These are phyloP conservation scores for Polyommatus iphigenia DNA, from an alignment of 2,888 invertebrate genomes.

Conservation along the genomic window DNA sequence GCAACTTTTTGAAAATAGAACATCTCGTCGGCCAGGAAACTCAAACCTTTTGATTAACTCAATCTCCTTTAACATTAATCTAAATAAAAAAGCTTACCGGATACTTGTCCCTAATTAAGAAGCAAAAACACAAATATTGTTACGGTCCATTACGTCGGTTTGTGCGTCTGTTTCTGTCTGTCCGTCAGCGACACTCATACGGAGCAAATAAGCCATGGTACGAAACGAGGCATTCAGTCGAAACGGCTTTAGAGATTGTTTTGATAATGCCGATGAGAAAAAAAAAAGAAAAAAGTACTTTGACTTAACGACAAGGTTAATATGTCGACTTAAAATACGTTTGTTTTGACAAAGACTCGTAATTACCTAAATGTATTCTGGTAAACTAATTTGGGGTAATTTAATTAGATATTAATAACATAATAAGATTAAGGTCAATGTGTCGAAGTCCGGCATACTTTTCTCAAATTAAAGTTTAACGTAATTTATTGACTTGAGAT, in stretches of 20 bases:
- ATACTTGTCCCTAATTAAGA: constrained; percentile 75
- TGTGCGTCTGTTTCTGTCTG: constrained; percentile 51
- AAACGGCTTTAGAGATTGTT: constrained; percentile 47
- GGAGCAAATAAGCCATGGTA: constrained; percentile 59
- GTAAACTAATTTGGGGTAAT: neutral
- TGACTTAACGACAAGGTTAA: constrained; percentile 29
- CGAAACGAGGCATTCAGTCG: constrained; percentile 65
- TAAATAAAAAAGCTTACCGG: constrained; percentile 43
- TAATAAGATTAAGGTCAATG: too few relatives aligned
- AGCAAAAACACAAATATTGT: constrained; percentile 62
- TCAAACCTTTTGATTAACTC: constrained; percentile 13
- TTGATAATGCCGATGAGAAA: constrained; percentile 40
- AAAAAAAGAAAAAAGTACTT: constrained; percentile 31
- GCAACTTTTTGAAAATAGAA: constrained; percentile 13
- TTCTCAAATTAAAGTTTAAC: too few relatives aligned
- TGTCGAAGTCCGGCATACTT: too few relatives aligned
- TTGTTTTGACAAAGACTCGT: neutral
- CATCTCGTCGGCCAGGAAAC: neutral
- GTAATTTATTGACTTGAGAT: too few relatives aligned
- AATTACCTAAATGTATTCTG: neutral
- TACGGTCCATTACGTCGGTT: constrained; percentile 62
- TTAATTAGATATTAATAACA: too few relatives aligned
- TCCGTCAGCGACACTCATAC: constrained; percentile 47
- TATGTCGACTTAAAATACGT: constrained; percentile 16
- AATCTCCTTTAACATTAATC: constrained; percentile 18